Base-by-base conservation (phyloP, 2,797 vertebrate species). In the Rhabdomys pumilio region DNA sequence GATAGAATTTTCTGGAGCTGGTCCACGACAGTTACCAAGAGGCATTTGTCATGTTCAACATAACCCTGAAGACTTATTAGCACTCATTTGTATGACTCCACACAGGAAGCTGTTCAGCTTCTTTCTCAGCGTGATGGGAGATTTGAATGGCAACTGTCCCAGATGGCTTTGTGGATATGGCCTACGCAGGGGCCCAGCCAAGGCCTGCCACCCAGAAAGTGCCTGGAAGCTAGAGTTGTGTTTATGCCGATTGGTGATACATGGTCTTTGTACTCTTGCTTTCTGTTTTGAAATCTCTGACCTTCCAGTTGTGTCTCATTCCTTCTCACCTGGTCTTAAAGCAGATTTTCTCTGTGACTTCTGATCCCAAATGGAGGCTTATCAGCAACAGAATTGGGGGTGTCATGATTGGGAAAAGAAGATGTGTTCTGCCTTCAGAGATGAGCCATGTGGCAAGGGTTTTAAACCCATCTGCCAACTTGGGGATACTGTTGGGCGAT, bases 391-490 rank as follows among this genome's bases (percentile, higher is more conserved):
- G 44, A 47, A 53, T 20, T 53, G 55, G 75, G 19, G 59, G 9
- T 13, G 1, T 22, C 13, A 53, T 53, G 81, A 86, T 4, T 38
- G 31, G 96, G 77, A 44, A 41, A 59, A 20, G 83, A 17, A 81
- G 76, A 29, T 38, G 0, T n/a, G 22, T 24, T 81, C 55, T 61
- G 65, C 57, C 19, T 75, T 29, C 1, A 3, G 2, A 63, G 50
- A n/a, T 69, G 59, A 53, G 15, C 29, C 5, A 0, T 24, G 29
- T 47, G 75, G 55, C 59, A 59, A 9, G 26, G 29, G 72, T 86
- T 94, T 94, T 72, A 86, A 11, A 15, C 15, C 38, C 8, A 47
- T 80, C 92, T 80, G 84, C 93, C 73, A 85, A 82, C 44, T 81
- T 63, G 69, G 90, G 55, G 65, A n/a, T 82, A 38, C 73, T 34